Conservation (phyloP, 2,797 vertebrate species). For the Poecile montanus region DNA sequence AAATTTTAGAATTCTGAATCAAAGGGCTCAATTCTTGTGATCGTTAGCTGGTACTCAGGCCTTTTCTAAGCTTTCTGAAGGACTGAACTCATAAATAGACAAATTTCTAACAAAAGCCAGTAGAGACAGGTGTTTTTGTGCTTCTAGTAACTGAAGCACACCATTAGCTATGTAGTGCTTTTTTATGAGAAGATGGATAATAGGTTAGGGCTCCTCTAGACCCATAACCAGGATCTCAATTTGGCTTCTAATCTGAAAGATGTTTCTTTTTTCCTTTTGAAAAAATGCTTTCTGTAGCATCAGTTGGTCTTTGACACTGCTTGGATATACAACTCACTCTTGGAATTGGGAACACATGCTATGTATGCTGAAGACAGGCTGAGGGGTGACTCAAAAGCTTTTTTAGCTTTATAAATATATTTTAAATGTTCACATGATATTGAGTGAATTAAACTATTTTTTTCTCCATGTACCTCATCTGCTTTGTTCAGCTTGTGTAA, state of each 20-base stretch:
- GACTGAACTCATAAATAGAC: neutral
- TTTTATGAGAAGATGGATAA: neutral
- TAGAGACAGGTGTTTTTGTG: neutral
- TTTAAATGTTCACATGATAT: neutral
- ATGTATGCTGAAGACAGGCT: neutral
- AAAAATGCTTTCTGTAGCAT: neutral
- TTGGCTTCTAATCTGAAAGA: neutral
- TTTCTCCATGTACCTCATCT: neutral
- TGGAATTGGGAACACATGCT: neutral
- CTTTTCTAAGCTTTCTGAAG: neutral
- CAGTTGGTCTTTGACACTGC: neutral
- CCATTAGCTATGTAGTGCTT: neutral
- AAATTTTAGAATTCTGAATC: neutral
- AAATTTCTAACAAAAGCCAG: neutral
- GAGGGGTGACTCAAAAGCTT: neutral
- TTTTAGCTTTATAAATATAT: neutral
- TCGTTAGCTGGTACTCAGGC: neutral
- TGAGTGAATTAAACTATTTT: neutral
- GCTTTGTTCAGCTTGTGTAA: constrained; percentile 2
- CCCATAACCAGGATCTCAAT: neutral
- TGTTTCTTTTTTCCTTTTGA: neutral
- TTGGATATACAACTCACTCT: neutral
- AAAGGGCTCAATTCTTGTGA: neutral
- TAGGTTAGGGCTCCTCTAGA: neutral
- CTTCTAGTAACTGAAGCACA: neutral